A percentile compares a stretch with the other conserved stretches of the same genome.
These are phyloP conservation scores for Drosophila hamatofila DNA, from an alignment of 2,888 invertebrate species.

Conservation along the genomic window DNA sequence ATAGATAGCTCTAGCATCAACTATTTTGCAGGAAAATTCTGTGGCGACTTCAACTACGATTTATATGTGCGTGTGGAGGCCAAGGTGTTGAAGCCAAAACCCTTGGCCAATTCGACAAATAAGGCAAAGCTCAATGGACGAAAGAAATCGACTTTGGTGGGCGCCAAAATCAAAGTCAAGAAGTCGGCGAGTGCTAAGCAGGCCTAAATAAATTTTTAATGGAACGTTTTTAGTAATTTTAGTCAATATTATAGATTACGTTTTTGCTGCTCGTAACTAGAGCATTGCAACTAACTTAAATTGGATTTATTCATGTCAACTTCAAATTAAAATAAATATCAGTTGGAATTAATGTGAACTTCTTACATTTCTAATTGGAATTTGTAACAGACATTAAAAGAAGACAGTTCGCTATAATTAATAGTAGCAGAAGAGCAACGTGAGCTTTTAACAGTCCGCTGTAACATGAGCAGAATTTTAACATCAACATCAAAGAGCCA, in stretches of 20 bases:
- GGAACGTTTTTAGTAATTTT: background rate
- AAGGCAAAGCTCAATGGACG: slow-evolving; percentile 81
- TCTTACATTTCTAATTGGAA: background rate
- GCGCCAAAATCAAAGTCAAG: slow-evolving; percentile 73
- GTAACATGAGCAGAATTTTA: background rate
- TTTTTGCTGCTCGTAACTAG: background rate
- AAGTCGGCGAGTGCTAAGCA: slow-evolving; percentile 67
- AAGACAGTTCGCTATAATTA: background rate
- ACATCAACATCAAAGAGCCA: no score
- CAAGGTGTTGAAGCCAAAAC: slow-evolving; percentile 81
- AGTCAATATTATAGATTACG: background rate
- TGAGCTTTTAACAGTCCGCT: background rate
- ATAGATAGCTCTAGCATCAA: background rate
- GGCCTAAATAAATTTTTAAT: background rate
- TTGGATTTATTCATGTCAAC: background rate
- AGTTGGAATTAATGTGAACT: background rate
- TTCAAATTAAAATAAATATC: background rate
- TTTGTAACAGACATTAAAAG: background rate
- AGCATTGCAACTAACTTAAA: no score
- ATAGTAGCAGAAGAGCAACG: background rate
- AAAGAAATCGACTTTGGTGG: slow-evolving; percentile 75
- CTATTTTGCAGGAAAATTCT: slow-evolving; percentile 76
- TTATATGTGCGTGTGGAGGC: slow-evolving; percentile 83
- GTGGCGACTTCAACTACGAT: slow-evolving; percentile 85
- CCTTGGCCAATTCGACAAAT: slow-evolving; percentile 65